Evolutionary conservation across 1,140 invertebrate genomes (phyloP), one percentile per base, ranked within the genome.

Genomic region (Elysia chlorotica): DNA sequence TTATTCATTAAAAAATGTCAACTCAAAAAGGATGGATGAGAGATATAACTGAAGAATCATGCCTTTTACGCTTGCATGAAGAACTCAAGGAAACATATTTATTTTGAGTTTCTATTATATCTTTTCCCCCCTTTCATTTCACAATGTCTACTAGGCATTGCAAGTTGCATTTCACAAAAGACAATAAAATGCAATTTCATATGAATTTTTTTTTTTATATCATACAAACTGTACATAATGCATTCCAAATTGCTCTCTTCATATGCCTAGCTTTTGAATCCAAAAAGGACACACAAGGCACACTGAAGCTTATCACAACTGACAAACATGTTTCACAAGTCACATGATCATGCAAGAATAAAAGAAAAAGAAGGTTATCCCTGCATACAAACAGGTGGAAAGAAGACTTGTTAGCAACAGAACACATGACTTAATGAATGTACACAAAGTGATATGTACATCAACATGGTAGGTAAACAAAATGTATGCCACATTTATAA

Each of bases 61-160:
- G 41, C 41, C 41, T n/a, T 48, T 14, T 48, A 48, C 10, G 41
- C 10, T 48, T 10, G 67, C 54, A 69, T n/a, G 67, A 25, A 69
- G 38, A 69, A 69, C 67, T 69, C 67, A 69, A 59, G 48, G 67
- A 69, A 69, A 69, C 67, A 69, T 69, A 69, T 69, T 69, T 65
- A 23, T 33, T 53, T 59, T 69, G 67, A 69, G 67, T 69, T 69
- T 69, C 59, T 33, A 57, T 37, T 3, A 36, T n/a, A 69, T 59
- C 35, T 59, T 69, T 2, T 2, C 17, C 2, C 33, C 14, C 31
- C 25, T 35, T 19, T 35, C 14, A 2, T 65, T 31, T 35, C 25
- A 36, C 30, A 65, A 4, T 2, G 5, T 10, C 41, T 48, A n/a
- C 10, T n/a, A 48, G n/a, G 41, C 10, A n/a, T 14, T 48, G n/a